Evolutionary conservation across 1,140 invertebrate genomes (phyloP).

Genomic region (Teleopsis dalmanni): DNA sequence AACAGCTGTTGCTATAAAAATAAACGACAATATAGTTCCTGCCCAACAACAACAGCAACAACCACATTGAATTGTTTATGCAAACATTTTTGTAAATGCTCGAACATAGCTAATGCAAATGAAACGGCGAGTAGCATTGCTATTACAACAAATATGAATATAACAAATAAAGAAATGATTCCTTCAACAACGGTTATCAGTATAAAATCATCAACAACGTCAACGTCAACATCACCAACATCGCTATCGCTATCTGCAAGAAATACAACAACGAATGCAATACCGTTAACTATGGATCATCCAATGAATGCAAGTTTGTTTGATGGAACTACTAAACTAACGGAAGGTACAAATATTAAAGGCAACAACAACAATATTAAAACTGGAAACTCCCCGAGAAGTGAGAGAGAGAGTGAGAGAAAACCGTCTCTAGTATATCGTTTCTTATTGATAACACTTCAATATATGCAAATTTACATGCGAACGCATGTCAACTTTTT

Average conservation of each 20-base stretch:
- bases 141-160: no score
- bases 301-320: no score
- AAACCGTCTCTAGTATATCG: no score
- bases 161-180: no score
- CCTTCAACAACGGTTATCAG: no score
- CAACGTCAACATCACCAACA: neutral
- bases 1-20: neutral
- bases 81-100: neutral
- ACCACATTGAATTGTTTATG: neutral
- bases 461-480: no score
- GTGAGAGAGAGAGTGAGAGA: conserved; percentile 1
- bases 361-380: neutral
- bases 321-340: no score
- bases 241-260: neutral
- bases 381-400: neutral
- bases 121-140: neutral
- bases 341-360: neutral
- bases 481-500: no score
- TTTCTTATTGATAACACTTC: no score
- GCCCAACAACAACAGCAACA: neutral
- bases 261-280: no score
- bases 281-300: no score
- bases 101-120: neutral
- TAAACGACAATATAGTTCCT: neutral
- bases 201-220: neutral